Evolutionary conservation across 2,113 vertebrate genomes (phyloP).

Genomic region (Oxyruncus cristatus): DNA sequence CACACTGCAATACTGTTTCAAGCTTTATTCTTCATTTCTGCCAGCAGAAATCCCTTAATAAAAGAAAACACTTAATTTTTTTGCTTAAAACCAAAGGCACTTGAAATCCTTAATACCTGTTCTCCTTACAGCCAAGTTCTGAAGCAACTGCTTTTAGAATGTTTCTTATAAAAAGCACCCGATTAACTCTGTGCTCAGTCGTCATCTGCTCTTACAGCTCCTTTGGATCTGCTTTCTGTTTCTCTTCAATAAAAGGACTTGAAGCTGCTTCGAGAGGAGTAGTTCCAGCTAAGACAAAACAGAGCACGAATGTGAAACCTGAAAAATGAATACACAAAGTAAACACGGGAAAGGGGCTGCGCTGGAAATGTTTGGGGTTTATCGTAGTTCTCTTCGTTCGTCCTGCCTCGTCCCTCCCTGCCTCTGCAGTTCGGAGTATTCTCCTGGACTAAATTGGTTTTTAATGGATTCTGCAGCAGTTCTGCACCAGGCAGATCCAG

Average conservation of each 20-base stretch:
- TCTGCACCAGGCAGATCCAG: neutral
- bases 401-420: neutral
- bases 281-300: neutral
- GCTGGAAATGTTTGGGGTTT: neutral
- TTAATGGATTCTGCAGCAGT: neutral
- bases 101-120: neutral
- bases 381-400: neutral
- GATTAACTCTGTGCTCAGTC: neutral
- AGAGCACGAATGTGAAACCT: neutral
- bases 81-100: neutral
- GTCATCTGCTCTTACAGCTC: neutral
- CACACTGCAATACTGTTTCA: conserved; percentile 71
- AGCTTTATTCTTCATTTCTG: conserved; percentile 47
- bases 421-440: neutral
- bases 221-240: neutral
- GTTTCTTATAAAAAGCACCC: neutral
- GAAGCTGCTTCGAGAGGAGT: neutral
- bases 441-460: neutral
- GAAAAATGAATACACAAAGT: neutral
- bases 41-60: conserved; percentile 45
- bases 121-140: neutral
- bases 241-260: neutral
- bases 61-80: conserved; percentile 42
- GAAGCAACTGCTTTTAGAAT: neutral
- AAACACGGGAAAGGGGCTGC: accelerated